phyloP scores from a whole-genome alignment of 1,140 invertebrate species.

The Catajapyx aquilonaris region DNA sequence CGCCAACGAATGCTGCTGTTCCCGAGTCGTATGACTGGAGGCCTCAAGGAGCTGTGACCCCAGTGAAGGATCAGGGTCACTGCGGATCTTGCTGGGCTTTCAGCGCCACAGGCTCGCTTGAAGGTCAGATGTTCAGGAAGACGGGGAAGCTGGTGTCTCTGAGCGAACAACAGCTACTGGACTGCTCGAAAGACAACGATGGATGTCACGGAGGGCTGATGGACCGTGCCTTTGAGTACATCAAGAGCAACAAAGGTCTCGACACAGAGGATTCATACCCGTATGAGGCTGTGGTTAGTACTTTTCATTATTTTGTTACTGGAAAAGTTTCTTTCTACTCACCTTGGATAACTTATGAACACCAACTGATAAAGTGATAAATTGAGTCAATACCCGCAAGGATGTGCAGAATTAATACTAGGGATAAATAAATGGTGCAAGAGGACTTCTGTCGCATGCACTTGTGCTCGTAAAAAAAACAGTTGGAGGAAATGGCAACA shows the following conservation, averaged over 20 bases:
- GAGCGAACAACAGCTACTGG: constrained; percentile 92
- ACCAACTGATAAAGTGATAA: too few species aligned
- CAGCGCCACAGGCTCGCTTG: constrained; percentile 68
- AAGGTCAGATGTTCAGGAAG: constrained; percentile 84
- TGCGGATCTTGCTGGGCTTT: constrained; percentile 34
- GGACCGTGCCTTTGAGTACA: constrained; percentile 80
- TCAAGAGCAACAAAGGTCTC: constrained; percentile 69
- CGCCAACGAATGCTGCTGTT: too few species aligned
- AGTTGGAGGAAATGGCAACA: too few species aligned
- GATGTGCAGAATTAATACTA: too few species aligned
- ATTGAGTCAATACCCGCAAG: too few species aligned
- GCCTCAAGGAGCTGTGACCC: not conserved
- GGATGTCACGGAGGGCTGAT: constrained; percentile 91
- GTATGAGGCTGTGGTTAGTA: constrained; percentile 45
- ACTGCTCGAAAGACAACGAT: constrained; percentile 77
- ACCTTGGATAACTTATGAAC: too few species aligned
- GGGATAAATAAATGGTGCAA: too few species aligned
- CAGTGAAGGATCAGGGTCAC: constrained; percentile 27
- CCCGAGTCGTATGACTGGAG: constrained; percentile 17
- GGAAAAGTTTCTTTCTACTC: too few species aligned
- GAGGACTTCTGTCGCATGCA: not conserved
- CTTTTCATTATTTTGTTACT: too few species aligned
- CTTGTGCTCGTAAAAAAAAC: too few species aligned
- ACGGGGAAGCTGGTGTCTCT: constrained; percentile 66
- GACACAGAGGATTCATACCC: constrained; percentile 86